These are phyloP conservation scores for Ptychadena robeensis DNA, from an alignment of 2,797 vertebrate genomes.

Conservation along the genomic window DNA sequence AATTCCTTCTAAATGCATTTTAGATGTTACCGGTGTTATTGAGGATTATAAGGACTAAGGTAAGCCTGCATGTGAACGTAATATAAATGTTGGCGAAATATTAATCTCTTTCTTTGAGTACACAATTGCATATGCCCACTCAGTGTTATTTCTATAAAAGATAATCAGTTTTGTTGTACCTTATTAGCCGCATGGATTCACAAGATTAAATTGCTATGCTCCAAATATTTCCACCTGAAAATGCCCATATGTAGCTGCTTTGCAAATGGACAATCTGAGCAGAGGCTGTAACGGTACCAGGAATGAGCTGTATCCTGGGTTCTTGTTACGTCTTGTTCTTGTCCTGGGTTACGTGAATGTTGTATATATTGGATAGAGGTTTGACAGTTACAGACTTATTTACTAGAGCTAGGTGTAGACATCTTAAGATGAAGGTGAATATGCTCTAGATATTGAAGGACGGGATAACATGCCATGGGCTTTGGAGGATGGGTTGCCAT, in stretches of 20 bases:
- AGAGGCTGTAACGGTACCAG: too few species aligned
- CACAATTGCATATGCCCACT: background rate
- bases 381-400: too few species aligned
- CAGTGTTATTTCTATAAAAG: background rate
- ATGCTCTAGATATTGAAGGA: too few species aligned
- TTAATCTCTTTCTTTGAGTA: background rate
- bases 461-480: too few species aligned
- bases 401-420: too few species aligned
- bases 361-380: too few species aligned
- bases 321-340: too few species aligned
- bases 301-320: too few species aligned
- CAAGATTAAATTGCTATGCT: background rate
- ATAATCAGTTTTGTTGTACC: background rate
- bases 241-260: background rate
- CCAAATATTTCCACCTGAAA: background rate
- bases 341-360: too few species aligned
- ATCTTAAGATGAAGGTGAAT: too few species aligned
- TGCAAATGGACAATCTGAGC: too few species aligned
- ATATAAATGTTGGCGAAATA: background rate
- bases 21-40: constrained; percentile 27
- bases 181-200: background rate
- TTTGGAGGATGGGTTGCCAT: too few species aligned
- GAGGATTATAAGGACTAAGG: constrained; percentile 1
- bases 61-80: background rate
- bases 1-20: constrained; percentile 35